Base-by-base conservation (phyloP, 2,888 invertebrate genomes). In the Leptopilina drosophilae region DNA sequence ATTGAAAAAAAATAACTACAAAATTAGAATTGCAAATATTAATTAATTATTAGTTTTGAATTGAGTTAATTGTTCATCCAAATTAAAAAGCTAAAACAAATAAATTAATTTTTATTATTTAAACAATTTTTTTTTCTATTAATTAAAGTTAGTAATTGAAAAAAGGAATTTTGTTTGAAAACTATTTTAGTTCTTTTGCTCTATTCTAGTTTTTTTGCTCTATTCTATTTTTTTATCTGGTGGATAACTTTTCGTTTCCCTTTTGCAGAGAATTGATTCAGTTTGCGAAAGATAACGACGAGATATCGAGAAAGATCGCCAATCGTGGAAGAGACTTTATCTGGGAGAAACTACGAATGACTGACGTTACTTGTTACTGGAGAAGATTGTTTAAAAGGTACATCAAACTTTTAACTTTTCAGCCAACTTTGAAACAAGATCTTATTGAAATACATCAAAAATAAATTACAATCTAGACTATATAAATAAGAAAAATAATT, bases 281-380 rank as follows among this genome's bases (percentile, higher is more conserved):
- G 66, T 99, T 97, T 93, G 96, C 96, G 33, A 93, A 93, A 86
- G 92, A 94, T 78, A 94, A 98, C 91, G 97, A 98, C 89, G 93
- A 93, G 0, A 84, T 97, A 73, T 96, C 95, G 0, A 92, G 94
- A 88, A 93, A 95, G 89, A 98, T 99, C 82, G 98, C 98, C 0
- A 92, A 95, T 78, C 94, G 95, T 85, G 99, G 99, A 0, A 95
- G 94, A 88, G 92, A 95, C 84, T 96, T 98, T 88, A 95, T 99
- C 87, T 95, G 95, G 95, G 93, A 97, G 78, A 95, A 97, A 92
- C 93, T 99, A 79, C 94, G 94, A 85, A 95, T 98, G 93, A 94
- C 95, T 78, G 96, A 98, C 91, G 94, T 99, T 0, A 93, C 93
- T 83, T 98, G 97, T 89, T 99, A 97, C 91, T 99, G 99, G 98